Percentiles rank a stretch among this genome's conserved stretches.
phyloP scores from a whole-genome alignment of 1,140 invertebrate species.

The Cotesia typhae region DNA sequence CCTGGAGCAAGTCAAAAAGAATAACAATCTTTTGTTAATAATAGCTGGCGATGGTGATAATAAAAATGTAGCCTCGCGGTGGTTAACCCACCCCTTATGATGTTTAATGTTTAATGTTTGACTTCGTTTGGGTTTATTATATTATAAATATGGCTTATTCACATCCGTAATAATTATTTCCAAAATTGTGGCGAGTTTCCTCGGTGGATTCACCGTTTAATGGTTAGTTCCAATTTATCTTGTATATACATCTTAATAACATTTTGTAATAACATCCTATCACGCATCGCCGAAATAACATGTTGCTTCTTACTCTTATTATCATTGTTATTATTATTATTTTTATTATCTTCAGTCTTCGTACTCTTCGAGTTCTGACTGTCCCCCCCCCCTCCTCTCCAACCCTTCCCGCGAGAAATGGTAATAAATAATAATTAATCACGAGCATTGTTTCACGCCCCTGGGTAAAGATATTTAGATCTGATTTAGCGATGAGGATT shows the following conservation, averaged over 20 bases:
- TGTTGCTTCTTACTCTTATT: slow-evolving; percentile 27
- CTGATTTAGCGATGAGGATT: slow-evolving; percentile 37
- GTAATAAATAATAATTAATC: slow-evolving; percentile 42
- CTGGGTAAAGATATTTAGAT: slow-evolving; percentile 20
- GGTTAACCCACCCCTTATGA: too few species aligned
- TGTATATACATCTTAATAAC: slow-evolving; percentile 47
- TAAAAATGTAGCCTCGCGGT: not conserved
- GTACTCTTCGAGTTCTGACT: too few species aligned
- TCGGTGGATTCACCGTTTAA: not conserved
- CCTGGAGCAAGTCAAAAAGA: too few species aligned
- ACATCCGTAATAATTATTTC: slow-evolving; percentile 31
- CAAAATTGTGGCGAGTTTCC: slow-evolving; percentile 22
- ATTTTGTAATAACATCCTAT: slow-evolving; percentile 46
- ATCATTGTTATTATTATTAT: not conserved
- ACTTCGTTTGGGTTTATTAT: too few species aligned
- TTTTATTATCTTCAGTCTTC: too few species aligned
- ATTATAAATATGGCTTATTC: too few species aligned
- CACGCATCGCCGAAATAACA: slow-evolving; percentile 48
- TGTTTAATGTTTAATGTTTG: too few species aligned
- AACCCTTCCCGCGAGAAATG: slow-evolving; percentile 26
- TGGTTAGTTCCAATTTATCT: slow-evolving; percentile 40
- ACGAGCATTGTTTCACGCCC: slow-evolving; percentile 42
- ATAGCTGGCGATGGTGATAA: too few species aligned
- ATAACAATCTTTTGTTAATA: too few species aligned
- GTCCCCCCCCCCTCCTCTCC: not conserved